phyloP scores from a whole-genome alignment of 2,888 invertebrate species.

The Idaea aversata region DNA sequence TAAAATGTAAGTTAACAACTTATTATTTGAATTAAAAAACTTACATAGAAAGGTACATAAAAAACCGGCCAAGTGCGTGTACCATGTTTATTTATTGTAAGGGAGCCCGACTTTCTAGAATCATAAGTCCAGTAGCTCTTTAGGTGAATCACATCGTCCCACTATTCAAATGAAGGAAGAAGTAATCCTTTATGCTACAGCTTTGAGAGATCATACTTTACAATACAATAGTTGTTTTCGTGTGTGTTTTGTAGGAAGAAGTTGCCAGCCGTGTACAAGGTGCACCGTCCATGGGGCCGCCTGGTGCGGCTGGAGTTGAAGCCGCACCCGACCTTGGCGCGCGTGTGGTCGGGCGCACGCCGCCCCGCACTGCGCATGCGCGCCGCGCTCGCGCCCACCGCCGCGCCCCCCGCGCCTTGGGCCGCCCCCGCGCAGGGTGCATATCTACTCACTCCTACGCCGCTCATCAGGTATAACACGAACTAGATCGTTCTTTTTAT shows the following conservation, averaged over 20 bases:
- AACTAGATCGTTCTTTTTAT: too few relatives aligned
- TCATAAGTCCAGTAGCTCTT: too few relatives aligned
- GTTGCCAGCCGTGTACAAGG: conserved; percentile 89
- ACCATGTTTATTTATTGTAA: too few relatives aligned
- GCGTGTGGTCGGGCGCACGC: conserved; percentile 84
- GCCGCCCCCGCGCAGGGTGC: conserved; percentile 83
- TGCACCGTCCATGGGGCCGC: conserved; percentile 85
- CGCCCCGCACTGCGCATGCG: conserved; percentile 86
- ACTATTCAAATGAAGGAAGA: background rate
- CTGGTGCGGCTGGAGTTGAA: conserved; percentile 86
- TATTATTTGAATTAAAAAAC: background rate
- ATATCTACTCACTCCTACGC: conserved; percentile 84
- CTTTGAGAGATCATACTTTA: background rate
- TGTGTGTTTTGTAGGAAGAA: conserved; percentile 69
- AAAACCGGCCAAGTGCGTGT: too few relatives aligned
- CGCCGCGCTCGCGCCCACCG: conserved; percentile 86
- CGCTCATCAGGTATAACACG: conserved; percentile 49
- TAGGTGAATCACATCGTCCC: background rate
- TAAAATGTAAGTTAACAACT: conserved; percentile 57
- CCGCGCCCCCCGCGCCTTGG: conserved; percentile 95
- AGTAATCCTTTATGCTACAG: background rate
- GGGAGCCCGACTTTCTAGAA: too few relatives aligned
- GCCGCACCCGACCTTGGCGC: conserved; percentile 89
- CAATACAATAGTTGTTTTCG: background rate
- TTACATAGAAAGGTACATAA: background rate